Evolutionary conservation across 2,797 vertebrate genomes (phyloP).

Genomic region (Notamacropus eugenii): DNA sequence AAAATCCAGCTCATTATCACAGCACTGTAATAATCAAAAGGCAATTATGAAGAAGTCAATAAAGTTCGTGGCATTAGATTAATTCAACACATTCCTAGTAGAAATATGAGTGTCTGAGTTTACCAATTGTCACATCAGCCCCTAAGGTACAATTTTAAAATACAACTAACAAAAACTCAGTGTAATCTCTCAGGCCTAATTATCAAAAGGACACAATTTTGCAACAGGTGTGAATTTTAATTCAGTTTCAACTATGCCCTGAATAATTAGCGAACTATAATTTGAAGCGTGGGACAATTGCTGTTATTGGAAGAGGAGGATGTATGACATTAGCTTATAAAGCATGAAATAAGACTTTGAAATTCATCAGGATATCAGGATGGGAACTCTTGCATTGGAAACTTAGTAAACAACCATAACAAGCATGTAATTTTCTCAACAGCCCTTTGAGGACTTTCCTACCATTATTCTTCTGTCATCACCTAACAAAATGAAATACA

Average conservation of each 20-base stretch:
- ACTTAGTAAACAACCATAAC: neutral
- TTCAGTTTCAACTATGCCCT: neutral
- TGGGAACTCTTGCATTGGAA: neutral
- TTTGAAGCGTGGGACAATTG: neutral
- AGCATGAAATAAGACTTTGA: neutral
- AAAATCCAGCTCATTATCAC: neutral
- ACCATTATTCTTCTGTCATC: neutral
- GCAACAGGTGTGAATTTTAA: neutral
- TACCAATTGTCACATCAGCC: constrained; percentile 8
- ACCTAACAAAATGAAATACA: neutral
- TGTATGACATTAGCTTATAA: neutral
- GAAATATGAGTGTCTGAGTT: neutral
- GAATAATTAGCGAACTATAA: neutral
- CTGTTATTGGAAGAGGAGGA: neutral
- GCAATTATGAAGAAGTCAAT: constrained; percentile 19
- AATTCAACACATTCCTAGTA: neutral
- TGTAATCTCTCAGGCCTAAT: neutral
- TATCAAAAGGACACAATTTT: neutral
- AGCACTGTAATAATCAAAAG: neutral
- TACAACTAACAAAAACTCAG: neutral
- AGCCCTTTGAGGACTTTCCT: neutral
- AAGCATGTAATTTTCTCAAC: neutral
- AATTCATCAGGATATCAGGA: neutral
- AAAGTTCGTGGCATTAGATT: neutral
- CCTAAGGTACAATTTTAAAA: neutral